Evolutionary conservation across 2,113 vertebrate genomes (phyloP).

Genomic region (Phyllostomus hastatus): DNA sequence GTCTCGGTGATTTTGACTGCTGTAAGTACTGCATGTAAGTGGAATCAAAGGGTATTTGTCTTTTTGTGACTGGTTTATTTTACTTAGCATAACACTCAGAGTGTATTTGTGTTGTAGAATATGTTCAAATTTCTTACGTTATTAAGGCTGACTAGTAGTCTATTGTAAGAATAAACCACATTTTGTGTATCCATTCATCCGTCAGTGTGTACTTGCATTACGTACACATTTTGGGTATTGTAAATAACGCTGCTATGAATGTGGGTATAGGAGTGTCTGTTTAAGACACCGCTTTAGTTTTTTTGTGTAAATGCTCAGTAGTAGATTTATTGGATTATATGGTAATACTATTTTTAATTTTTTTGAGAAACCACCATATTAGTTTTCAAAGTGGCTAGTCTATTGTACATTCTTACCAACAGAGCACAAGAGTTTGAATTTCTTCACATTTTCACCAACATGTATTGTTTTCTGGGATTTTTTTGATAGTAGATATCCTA

Average conservation of each 20-base stretch:
- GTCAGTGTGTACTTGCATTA: background rate
- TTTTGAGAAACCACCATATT: background rate
- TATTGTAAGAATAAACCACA: background rate
- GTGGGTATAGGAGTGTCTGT: background rate
- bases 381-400: background rate
- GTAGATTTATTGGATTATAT: background rate
- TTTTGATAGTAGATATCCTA: no score
- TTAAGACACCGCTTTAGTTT: background rate
- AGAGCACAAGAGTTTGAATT: no score
- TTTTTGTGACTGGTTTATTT: background rate
- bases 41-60: background rate
- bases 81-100: background rate
- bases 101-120: background rate
- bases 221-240: background rate
- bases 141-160: background rate
- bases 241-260: background rate
- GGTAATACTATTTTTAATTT: background rate
- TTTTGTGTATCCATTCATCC: background rate
- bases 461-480: no score
- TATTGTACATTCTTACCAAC: background rate
- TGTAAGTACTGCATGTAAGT: background rate
- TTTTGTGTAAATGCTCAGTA: background rate
- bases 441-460: no score
- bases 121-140: background rate
- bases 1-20: background rate